Base-by-base conservation (phyloP, 2,113 vertebrate genomes). In the Lipophrys pholis region DNA sequence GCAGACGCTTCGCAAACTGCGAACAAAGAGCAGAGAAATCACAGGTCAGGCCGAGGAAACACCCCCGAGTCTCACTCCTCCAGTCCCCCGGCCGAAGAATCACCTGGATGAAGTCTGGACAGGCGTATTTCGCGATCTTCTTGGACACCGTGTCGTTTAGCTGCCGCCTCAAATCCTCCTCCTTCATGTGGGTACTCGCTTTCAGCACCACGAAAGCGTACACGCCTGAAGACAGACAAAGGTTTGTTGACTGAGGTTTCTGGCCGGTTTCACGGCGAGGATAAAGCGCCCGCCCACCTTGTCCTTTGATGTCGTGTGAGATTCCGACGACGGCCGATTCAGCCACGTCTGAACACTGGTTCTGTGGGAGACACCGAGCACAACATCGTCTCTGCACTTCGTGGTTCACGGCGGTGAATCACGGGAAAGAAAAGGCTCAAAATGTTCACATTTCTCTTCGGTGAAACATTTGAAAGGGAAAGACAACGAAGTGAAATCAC, bases 101-200 rank as follows among this genome's bases (percentile, higher is more conserved):
- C 90, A 95, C 94, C 94, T 95, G 94, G 69, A 95, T 16, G 7
- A 78, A 86, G 57, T 95, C 95, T 0, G 94, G 94, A 83, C 78
- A 88, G 3, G 94, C 94, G 0, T 95, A 95, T 64, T 95, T 95
- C 0, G 95, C 93, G 0, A 94, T 95, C 74, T 91, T 94, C 66
- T 87, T 80, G 1, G 94, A 92, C 3, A 95, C 90, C 21, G 87
- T 84, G 49, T 74, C 42, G 8, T n/a, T 86, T 0, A 95, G 88
- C 62, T 94, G 86, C 0, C 55, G 69, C 38, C 55, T 10, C 0
- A 95, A 69, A n/a, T 61, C 77, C 0, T 68, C 80, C 63, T 92
- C 85, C 0, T 72, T 42, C 11, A 89, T 9, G 1, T 76, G 42
- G 0, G 58, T 85, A 3, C 16, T 70, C 49, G 93, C 89, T 85